phyloP scores from a whole-genome alignment of 2,888 invertebrate genomes.

The Calephelis perditalis region DNA sequence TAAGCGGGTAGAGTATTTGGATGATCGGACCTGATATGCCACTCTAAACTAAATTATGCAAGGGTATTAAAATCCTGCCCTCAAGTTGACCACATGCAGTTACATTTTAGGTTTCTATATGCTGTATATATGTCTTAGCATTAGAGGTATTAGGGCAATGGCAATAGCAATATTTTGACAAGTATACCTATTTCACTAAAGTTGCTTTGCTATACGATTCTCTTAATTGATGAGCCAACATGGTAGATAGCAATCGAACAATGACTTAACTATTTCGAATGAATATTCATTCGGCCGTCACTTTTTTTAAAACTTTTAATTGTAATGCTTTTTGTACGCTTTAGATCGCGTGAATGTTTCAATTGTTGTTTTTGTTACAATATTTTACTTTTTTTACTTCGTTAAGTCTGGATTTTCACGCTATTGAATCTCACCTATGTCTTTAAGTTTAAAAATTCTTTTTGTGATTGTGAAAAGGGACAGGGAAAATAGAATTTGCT shows the following conservation, averaged over 20 bases:
- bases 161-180: slow-evolving; percentile 19
- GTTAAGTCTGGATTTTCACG: slow-evolving; percentile 3
- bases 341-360: slow-evolving; percentile 34
- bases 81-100: too few species aligned
- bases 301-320: slow-evolving; percentile 12
- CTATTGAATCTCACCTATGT: background rate
- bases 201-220: background rate
- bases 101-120: too few species aligned
- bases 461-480: too few species aligned
- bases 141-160: background rate
- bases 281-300: slow-evolving; percentile 43
- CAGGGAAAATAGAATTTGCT: too few species aligned
- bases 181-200: slow-evolving; percentile 22
- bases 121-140: too few species aligned
- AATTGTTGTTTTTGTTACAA: slow-evolving; percentile 22
- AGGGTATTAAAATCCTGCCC: too few species aligned
- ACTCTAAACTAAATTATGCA: too few species aligned
- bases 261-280: slow-evolving; percentile 60
- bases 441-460: background rate
- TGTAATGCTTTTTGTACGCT: slow-evolving; percentile 20
- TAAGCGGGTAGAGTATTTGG: too few species aligned
- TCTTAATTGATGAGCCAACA: slow-evolving; percentile 53
- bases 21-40: too few species aligned
- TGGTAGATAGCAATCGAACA: slow-evolving; percentile 47
- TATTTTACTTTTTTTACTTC: slow-evolving; percentile 7